Conservation (phyloP, 2,113 vertebrate species). For the Coracopsis vasa region DNA sequence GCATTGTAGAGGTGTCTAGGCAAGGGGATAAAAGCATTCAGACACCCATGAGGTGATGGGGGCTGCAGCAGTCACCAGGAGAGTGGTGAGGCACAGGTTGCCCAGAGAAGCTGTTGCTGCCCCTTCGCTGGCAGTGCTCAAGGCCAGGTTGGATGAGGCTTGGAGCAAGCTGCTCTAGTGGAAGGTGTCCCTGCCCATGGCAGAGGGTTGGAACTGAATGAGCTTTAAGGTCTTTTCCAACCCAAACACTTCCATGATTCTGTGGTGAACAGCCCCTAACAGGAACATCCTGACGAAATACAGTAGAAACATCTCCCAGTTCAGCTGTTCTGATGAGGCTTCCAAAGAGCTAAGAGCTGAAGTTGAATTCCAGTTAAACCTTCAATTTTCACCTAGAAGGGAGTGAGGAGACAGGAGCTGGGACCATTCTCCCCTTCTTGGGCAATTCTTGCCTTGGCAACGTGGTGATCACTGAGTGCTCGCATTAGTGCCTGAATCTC, state of each 20-base stretch:
- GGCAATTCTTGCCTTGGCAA: not conserved
- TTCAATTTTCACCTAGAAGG: not conserved
- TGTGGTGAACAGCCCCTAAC: not conserved
- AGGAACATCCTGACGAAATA: not conserved
- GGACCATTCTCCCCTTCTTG: not conserved
- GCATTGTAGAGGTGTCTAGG: not conserved
- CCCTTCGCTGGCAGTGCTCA: not conserved
- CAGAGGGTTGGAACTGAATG: not conserved
- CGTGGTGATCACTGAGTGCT: accelerated
- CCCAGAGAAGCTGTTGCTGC: not conserved
- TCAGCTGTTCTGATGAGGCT: not conserved
- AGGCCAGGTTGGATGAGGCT: not conserved
- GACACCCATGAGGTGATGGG: not conserved
- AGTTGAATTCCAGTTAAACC: not conserved
- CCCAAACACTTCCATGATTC: not conserved
- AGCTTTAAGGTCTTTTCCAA: not conserved
- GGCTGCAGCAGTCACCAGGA: not conserved
- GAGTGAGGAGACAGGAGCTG: not conserved
- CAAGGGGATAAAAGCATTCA: not conserved
- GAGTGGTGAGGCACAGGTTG: not conserved
- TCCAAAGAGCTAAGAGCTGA: not conserved
- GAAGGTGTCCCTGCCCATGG: not conserved
- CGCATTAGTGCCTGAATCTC: not conserved
- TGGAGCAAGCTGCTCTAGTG: not conserved
- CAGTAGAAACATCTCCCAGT: not conserved